Conservation (phyloP, 2,797 vertebrate genomes). For the Oreochromis mossambicus region DNA sequence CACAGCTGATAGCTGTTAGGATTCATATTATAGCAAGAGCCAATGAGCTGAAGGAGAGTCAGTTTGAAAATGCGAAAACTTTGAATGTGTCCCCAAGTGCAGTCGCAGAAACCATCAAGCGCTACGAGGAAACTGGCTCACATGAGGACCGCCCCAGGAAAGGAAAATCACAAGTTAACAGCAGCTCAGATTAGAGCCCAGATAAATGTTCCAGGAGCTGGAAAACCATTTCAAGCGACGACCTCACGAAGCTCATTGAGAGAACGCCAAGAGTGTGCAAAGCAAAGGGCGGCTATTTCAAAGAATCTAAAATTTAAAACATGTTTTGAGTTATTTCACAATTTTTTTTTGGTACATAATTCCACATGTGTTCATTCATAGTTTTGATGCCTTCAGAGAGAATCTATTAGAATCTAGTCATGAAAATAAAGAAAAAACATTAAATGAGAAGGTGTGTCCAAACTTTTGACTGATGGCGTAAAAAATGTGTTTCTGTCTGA, state of each 20-base stretch:
- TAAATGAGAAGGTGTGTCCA: not conserved
- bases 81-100: not conserved
- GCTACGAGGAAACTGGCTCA: rapidly evolving
- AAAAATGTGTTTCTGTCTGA: not conserved
- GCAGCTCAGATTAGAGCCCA: rapidly evolving
- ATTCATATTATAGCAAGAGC: not conserved
- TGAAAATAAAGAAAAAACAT: not conserved
- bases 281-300: not conserved
- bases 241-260: rapidly evolving
- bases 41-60: not conserved
- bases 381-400: not conserved
- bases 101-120: not conserved
- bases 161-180: not conserved
- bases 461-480: rapidly evolving
- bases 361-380: rapidly evolving
- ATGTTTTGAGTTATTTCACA: not conserved
- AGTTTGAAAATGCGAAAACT: rapidly evolving
- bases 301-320: not conserved
- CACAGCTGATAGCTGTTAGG: rapidly evolving
- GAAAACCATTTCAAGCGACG: not conserved
- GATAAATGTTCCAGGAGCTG: not conserved
- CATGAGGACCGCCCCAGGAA: not conserved
- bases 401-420: rapidly evolving
- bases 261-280: not conserved
- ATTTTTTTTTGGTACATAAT: not conserved